Evolutionary conservation across 2,113 vertebrate species (phyloP).

Genomic region (Microcebus ravelobensis): DNA sequence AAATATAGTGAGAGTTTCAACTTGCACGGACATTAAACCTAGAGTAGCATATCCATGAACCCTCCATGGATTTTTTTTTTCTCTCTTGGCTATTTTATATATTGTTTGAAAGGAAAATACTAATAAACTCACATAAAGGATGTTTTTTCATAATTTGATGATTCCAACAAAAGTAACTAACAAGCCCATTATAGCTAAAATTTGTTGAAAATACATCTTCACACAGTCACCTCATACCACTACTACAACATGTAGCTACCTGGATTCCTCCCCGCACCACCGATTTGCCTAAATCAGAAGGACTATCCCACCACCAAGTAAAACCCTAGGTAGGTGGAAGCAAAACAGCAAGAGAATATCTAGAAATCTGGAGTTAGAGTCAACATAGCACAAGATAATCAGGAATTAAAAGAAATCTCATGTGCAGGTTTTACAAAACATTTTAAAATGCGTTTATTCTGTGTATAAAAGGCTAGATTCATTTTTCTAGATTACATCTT

Average conservation of each 20-base stretch:
- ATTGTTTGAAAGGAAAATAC: conserved; percentile 8
- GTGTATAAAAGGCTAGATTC: not conserved
- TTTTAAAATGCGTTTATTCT: not conserved
- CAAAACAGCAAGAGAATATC: not conserved
- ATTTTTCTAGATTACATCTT: not conserved
- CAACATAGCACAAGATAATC: not conserved
- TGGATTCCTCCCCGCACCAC: not conserved
- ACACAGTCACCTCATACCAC: not conserved
- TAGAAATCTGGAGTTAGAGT: not conserved
- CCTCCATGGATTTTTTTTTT: not conserved
- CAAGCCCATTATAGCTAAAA: not conserved
- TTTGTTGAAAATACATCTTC: not conserved
- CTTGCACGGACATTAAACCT: not conserved
- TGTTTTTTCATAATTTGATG: not conserved
- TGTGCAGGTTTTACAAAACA: not conserved
- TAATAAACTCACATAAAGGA: not conserved
- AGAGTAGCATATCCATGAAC: too few relatives aligned
- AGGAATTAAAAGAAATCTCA: not conserved
- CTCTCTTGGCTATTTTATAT: not conserved
- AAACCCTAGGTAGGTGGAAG: not conserved
- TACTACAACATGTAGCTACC: not conserved
- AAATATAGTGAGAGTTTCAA: not conserved
- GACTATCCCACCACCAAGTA: not conserved
- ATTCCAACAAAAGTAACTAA: not conserved
- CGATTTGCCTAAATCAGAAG: not conserved